phyloP scores from a whole-genome alignment of 2,797 vertebrate genomes.

The Gallirallus australis region DNA sequence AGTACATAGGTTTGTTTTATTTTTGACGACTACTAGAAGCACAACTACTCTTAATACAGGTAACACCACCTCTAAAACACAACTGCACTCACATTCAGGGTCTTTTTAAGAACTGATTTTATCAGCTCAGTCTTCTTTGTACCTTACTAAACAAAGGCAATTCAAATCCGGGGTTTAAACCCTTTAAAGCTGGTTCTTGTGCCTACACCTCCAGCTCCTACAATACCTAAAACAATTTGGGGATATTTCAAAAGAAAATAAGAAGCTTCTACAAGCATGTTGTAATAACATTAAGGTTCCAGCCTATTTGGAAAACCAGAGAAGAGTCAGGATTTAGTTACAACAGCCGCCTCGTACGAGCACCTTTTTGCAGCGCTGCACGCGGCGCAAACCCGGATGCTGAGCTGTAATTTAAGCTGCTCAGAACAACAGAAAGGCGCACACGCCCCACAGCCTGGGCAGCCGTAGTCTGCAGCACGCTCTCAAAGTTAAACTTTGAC shows the following conservation, averaged over 20 bases:
- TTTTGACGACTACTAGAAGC: not conserved
- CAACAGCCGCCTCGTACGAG: fast-evolving
- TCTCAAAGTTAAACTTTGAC: not conserved
- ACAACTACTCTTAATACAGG: not conserved
- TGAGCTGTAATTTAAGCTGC: not conserved
- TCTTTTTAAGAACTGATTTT: not conserved
- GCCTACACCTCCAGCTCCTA: not conserved
- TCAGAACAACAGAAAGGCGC: not conserved
- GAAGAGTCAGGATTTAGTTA: not conserved
- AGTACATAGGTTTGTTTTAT: not conserved
- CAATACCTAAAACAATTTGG: not conserved
- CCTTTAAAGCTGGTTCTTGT: not conserved
- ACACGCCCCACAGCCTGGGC: fast-evolving
- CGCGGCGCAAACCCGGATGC: not conserved
- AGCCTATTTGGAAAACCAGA: not conserved
- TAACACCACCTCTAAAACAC: not conserved
- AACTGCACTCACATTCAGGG: not conserved
- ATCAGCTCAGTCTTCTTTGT: not conserved
- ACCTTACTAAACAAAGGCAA: not conserved
- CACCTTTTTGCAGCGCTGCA: not conserved
- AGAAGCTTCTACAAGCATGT: not conserved
- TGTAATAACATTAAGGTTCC: not conserved
- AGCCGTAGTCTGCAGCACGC: not conserved
- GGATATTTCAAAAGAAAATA: not conserved
- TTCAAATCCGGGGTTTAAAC: not conserved